Conservation (phyloP, 2,797 vertebrate species). For the Emydoidea blandingii region DNA sequence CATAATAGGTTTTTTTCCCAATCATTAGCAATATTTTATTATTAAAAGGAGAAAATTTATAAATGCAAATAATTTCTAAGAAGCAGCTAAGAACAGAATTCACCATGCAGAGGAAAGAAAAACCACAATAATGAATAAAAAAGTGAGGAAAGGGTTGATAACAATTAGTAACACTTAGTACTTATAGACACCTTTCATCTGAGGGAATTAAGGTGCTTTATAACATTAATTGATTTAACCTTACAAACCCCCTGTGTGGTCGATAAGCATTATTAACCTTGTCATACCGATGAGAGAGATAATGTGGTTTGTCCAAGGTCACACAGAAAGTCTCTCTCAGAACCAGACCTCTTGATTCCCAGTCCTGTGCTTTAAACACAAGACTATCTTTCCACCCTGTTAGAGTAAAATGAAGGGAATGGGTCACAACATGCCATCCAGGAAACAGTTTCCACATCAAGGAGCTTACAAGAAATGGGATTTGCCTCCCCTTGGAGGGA, state of each 20-base stretch:
- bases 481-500: neutral
- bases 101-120: neutral
- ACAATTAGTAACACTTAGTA: neutral
- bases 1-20: neutral
- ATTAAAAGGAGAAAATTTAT: neutral
- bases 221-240: neutral
- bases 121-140: neutral
- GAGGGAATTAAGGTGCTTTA: conserved; percentile 15
- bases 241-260: neutral
- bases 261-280: neutral
- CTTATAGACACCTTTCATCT: neutral
- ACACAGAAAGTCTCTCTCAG: neutral
- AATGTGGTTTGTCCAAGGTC: neutral
- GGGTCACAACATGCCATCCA: neutral
- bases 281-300: conserved; percentile 8
- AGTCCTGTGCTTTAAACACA: neutral
- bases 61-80: neutral
- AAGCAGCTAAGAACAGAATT: neutral
- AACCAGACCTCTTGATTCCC: neutral
- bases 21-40: neutral
- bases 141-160: neutral
- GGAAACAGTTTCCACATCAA: neutral
- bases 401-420: neutral
- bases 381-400: neutral
- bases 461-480: neutral